phyloP scores from a whole-genome alignment of 2,113 vertebrate genomes.

The Callospermophilus lateralis region DNA sequence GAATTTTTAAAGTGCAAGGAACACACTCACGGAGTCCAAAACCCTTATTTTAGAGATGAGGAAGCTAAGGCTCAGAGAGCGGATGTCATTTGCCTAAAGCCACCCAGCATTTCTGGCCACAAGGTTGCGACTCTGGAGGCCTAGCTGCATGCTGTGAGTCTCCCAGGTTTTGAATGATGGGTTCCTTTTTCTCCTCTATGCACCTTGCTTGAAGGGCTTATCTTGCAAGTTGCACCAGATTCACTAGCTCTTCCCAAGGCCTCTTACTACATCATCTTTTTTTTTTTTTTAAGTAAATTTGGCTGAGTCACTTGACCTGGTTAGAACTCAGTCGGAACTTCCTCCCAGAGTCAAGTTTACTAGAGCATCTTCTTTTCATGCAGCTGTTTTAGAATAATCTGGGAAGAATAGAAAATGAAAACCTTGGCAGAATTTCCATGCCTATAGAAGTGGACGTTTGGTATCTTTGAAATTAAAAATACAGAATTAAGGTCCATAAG shows the following conservation, averaged over 20 bases:
- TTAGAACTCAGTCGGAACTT: neutral
- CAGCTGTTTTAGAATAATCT: constrained; percentile 7
- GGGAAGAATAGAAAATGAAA: neutral
- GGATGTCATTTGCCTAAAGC: neutral
- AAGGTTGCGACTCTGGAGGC: neutral
- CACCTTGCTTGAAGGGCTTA: neutral
- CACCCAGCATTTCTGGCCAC: neutral
- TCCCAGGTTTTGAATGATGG: neutral
- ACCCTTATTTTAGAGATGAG: neutral
- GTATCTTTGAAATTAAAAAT: constrained; percentile 44
- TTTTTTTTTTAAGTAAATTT: neutral
- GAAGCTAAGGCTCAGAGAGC: constrained; percentile 7
- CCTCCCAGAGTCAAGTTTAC: neutral
- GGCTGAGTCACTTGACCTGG: neutral
- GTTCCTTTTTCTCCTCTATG: neutral
- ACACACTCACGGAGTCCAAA: neutral
- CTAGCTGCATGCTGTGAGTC: rapidly evolving
- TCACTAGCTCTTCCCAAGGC: neutral
- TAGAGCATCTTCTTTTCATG: neutral
- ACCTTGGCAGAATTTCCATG: neutral
- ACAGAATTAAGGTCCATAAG: neutral
- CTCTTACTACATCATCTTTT: neutral
- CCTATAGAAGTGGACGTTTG: neutral
- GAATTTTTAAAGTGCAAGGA: neutral
- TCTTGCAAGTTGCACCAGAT: neutral